These are phyloP conservation scores for Leptinotarsa defecta DNA, from an alignment of 1,140 invertebrate species.

Conservation along the genomic window DNA sequence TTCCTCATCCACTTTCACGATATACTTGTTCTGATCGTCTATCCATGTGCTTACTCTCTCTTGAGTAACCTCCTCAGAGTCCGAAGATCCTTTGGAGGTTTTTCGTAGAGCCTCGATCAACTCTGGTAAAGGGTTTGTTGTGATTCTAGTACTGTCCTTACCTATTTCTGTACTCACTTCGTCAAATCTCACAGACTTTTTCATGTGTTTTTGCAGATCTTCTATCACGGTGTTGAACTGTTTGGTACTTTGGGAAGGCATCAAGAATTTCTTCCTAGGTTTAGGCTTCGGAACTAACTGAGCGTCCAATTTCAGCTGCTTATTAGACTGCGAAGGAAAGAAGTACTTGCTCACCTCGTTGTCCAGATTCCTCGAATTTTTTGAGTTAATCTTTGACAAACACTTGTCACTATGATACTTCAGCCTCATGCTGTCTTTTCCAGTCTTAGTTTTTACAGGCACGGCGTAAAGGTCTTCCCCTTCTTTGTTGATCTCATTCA, in stretches of 20 bases:
- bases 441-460: slow-evolving; percentile 37
- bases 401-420: slow-evolving; percentile 55
- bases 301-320: slow-evolving; percentile 24
- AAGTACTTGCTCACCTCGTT: slow-evolving; percentile 43
- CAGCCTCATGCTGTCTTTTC: slow-evolving; percentile 39
- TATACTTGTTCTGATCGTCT: slow-evolving; percentile 49
- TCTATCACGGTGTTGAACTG: slow-evolving; percentile 42
- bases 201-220: slow-evolving; percentile 48
- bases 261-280: slow-evolving; percentile 40
- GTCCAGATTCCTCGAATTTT: slow-evolving; percentile 39
- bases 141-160: slow-evolving; percentile 31
- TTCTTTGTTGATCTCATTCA: slow-evolving; percentile 48
- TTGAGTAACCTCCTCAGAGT: slow-evolving; percentile 38
- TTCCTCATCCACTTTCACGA: slow-evolving; percentile 29
- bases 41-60: slow-evolving; percentile 49
- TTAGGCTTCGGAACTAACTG: slow-evolving; percentile 38
- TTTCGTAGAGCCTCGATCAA: slow-evolving; percentile 28
- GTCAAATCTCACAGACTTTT: slow-evolving; percentile 51
- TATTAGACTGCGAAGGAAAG: slow-evolving; percentile 41
- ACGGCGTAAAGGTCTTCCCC: slow-evolving; percentile 32
- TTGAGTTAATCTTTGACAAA: slow-evolving; percentile 50
- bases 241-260: slow-evolving; percentile 10
- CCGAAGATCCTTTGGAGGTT: slow-evolving; percentile 22
- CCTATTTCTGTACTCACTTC: slow-evolving; percentile 42
- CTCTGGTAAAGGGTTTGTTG: slow-evolving; percentile 32